A percentile compares a stretch with the other conserved stretches of the same genome.
These are phyloP conservation scores for Helicoverpa zea DNA, from an alignment of 1,140 invertebrate genomes.

Conservation along the genomic window DNA sequence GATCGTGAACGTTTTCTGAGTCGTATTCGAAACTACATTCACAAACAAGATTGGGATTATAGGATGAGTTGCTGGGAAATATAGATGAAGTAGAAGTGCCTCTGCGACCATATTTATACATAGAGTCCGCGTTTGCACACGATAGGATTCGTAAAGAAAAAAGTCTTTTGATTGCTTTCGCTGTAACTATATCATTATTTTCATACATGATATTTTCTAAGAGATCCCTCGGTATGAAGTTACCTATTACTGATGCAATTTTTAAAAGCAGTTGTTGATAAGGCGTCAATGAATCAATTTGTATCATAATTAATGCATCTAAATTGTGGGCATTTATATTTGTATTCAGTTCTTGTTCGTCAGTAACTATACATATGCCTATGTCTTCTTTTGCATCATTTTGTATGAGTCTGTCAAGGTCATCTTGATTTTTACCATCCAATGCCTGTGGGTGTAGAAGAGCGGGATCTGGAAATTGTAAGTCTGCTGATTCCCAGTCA, in stretches of 20 bases:
- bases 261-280: conserved; percentile 86
- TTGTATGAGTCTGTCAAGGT: conserved; percentile 65
- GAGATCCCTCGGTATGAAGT: conserved; percentile 81
- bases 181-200: conserved; percentile 76
- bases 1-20: conserved; percentile 61
- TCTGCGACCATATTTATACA: conserved; percentile 60
- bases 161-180: conserved; percentile 80
- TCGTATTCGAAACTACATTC: conserved; percentile 81
- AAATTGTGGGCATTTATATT: conserved; percentile 79
- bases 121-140: conserved; percentile 70
- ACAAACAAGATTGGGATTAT: conserved; percentile 65
- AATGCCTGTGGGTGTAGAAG: conserved; percentile 73
- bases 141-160: conserved; percentile 76
- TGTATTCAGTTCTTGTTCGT: conserved; percentile 73
- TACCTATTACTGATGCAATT: conserved; percentile 85
- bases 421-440: conserved; percentile 64
- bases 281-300: conserved; percentile 85
- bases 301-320: conserved; percentile 85
- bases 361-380: conserved; percentile 71
- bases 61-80: not conserved
- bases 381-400: conserved; percentile 67
- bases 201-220: conserved; percentile 85
- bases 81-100: conserved; percentile 54
- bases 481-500: conserved; percentile 63
- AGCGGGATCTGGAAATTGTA: conserved; percentile 70